Evolutionary conservation across 2,888 invertebrate genomes (phyloP).

Genomic region (Schizaphis graminum): DNA sequence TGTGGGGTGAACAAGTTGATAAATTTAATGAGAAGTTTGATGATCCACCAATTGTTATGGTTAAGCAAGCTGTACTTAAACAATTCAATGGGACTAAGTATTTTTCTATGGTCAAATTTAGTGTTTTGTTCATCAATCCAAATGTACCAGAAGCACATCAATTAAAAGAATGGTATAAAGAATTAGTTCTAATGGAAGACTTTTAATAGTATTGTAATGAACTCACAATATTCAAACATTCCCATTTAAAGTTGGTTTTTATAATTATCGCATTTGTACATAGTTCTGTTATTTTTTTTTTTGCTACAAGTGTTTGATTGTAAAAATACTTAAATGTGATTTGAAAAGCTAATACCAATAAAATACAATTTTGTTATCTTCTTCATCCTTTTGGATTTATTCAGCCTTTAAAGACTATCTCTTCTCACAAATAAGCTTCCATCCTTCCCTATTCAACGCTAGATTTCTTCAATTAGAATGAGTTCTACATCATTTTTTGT

Average conservation of each 20-base stretch:
- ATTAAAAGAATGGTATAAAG: conserved; percentile 51
- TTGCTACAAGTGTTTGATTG: not conserved
- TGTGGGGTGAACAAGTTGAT: conserved; percentile 52
- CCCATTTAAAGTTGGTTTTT: not conserved
- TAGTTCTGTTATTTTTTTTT: too few species aligned
- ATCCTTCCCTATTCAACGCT: too few species aligned
- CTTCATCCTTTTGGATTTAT: too few species aligned
- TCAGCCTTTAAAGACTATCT: too few species aligned
- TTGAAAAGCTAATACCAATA: not conserved
- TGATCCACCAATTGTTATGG: conserved; percentile 16
- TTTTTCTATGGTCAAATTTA: conserved; percentile 45
- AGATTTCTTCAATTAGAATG: not conserved
- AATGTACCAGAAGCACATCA: not conserved
- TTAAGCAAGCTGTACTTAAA: conserved; percentile 49
- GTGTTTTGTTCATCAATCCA: conserved; percentile 35
- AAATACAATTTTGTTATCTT: too few species aligned
- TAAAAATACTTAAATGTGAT: not conserved
- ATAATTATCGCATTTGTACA: not conserved
- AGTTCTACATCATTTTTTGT: too few species aligned
- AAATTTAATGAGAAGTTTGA: conserved; percentile 29
- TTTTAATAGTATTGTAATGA: not conserved
- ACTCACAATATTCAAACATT: not conserved
- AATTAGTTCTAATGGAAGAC: not conserved
- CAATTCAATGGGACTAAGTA: conserved; percentile 39
- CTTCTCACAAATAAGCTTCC: too few species aligned